These are phyloP conservation scores for Pemphredon lugubris DNA, from an alignment of 2,888 invertebrate species.

Conservation along the genomic window DNA sequence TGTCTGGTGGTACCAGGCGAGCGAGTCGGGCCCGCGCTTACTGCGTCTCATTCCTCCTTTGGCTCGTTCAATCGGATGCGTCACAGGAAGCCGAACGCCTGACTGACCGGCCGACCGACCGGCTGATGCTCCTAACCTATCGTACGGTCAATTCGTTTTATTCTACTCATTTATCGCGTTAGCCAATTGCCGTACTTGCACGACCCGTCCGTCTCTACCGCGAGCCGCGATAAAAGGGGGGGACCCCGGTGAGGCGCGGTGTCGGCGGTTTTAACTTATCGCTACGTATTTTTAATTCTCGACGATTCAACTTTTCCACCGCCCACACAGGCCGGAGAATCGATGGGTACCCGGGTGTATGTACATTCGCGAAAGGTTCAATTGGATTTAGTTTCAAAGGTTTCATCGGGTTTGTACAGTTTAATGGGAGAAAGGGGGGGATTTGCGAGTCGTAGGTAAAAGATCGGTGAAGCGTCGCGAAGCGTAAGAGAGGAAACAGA, in stretches of 20 bases:
- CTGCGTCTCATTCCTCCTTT: constrained; percentile 64
- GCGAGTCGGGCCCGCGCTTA: constrained; percentile 42
- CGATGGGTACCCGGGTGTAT: too few relatives aligned
- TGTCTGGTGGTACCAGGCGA: constrained; percentile 72
- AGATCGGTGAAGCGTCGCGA: too few relatives aligned
- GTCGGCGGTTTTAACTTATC: neutral
- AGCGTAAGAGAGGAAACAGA: too few relatives aligned
- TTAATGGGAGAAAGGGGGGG: too few relatives aligned
- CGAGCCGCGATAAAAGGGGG: constrained; percentile 19
- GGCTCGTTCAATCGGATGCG: constrained; percentile 60
- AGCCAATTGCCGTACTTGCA: constrained; percentile 64
- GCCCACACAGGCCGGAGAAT: too few relatives aligned
- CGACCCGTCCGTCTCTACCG: constrained; percentile 26
- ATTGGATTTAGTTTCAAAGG: too few relatives aligned
- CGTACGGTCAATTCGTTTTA: constrained; percentile 67
- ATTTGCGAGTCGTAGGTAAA: too few relatives aligned
- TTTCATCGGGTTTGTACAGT: too few relatives aligned
- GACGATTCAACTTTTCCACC: too few relatives aligned
- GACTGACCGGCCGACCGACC: constrained; percentile 49
- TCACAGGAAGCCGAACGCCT: constrained; percentile 67
- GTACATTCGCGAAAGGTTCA: too few relatives aligned
- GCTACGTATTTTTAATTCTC: too few relatives aligned
- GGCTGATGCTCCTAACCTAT: constrained; percentile 63
- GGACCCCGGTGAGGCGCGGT: neutral
- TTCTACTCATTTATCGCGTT: constrained; percentile 68